These are phyloP conservation scores for Xiphophorus birchmanni DNA, from an alignment of 2,797 vertebrate species.

Conservation along the genomic window DNA sequence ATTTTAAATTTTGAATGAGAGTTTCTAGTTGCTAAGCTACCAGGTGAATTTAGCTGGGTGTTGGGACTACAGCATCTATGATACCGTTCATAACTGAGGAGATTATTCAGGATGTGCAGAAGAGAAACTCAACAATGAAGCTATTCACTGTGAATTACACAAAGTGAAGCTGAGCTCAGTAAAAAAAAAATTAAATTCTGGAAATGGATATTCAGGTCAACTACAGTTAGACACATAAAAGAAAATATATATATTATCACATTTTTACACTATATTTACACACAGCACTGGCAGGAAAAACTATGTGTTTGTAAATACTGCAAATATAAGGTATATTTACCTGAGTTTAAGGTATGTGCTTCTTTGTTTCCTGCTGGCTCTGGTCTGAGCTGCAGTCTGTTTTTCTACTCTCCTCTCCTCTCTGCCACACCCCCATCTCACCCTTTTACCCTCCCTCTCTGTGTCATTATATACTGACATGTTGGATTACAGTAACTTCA, in stretches of 20 bases:
- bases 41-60: slow-evolving; percentile 42
- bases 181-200: slow-evolving; percentile 10
- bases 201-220: slow-evolving; percentile 18
- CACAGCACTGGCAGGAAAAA: background rate
- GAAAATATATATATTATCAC: background rate
- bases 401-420: slow-evolving; percentile 26
- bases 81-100: slow-evolving; percentile 73
- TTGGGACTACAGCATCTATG: slow-evolving; percentile 66
- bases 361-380: slow-evolving; percentile 28
- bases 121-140: slow-evolving; percentile 47
- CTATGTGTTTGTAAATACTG: background rate
- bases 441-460: slow-evolving; percentile 36
- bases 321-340: slow-evolving; percentile 40
- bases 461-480: slow-evolving; percentile 11
- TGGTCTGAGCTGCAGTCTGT: slow-evolving; percentile 41
- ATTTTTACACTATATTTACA: background rate
- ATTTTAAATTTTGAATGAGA: slow-evolving; percentile 82
- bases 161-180: background rate
- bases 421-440: slow-evolving; percentile 46
- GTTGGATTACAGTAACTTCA: background rate
- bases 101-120: slow-evolving; percentile 55
- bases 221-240: slow-evolving; percentile 4
- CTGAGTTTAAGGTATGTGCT: slow-evolving; percentile 52
- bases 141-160: slow-evolving; percentile 22
- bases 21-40: slow-evolving; percentile 75